Evolutionary conservation across 2,888 invertebrate species (phyloP).

Genomic region (Odontomyia ornata): DNA sequence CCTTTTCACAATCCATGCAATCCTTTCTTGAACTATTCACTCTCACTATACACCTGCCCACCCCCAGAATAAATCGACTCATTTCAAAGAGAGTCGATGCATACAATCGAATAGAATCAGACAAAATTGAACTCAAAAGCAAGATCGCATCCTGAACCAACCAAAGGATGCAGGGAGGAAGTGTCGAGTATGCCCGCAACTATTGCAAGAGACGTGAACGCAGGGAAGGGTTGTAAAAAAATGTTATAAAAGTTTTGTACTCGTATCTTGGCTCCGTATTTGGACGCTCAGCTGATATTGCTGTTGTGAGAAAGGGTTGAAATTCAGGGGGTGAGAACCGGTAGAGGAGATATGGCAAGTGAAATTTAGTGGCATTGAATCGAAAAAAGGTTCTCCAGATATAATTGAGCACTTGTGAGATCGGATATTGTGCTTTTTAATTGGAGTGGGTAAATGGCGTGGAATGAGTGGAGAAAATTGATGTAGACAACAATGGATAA

Average conservation of each 20-base stretch:
- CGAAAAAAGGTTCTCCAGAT: conserved; percentile 44
- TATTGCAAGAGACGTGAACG: not conserved
- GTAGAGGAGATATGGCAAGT: not conserved
- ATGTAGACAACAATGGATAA: conserved; percentile 21
- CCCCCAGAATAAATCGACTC: not conserved
- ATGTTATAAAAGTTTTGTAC: conserved; percentile 3
- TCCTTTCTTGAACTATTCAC: not conserved
- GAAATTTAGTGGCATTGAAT: conserved; percentile 40
- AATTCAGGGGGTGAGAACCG: not conserved
- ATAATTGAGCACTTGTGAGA: conserved; percentile 46
- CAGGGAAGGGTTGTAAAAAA: not conserved
- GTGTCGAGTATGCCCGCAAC: conserved; percentile 1
- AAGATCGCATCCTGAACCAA: not conserved
- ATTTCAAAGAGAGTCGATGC: not conserved
- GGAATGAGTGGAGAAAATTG: conserved; percentile 40
- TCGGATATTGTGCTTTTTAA: conserved; percentile 44
- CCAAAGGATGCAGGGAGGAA: not conserved
- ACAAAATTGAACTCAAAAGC: conserved; percentile 26
- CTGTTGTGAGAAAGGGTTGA: not conserved
- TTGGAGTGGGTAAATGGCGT: conserved; percentile 40
- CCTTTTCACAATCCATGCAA: not conserved
- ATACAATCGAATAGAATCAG: conserved; percentile 1
- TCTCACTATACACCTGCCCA: not conserved
- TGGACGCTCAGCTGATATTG: too few species aligned
- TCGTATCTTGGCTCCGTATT: not conserved